Base-by-base conservation (phyloP, 2,888 invertebrate genomes). In the Drosophila multiciliata region DNA sequence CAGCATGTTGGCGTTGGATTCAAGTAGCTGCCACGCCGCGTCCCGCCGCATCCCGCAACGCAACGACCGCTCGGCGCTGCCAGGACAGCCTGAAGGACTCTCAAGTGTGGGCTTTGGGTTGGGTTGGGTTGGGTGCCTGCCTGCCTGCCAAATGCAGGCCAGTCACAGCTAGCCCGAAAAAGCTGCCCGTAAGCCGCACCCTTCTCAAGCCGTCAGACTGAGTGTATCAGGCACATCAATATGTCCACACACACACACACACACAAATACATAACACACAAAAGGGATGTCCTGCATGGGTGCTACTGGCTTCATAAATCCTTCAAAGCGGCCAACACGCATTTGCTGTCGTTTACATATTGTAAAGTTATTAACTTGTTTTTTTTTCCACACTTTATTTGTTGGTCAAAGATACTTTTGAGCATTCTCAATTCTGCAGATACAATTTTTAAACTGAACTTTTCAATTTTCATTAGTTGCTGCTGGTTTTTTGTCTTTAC, bases 191-290 rank as follows among this genome's bases (percentile, higher is more conserved):
- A 26, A 15, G 50, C 67, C 60, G 29, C 54, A 60, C 72, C 54
- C 74, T 74, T 66, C 66, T 74, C 45, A 55, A 57, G 58, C 75
- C 61, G 62, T 63, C 78, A 60, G 66, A 29, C 55, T 33, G 65
- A 75, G 76, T 75, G 77, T 70, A 70, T 75, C 74, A 65, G 73
- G 58, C 68, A 66, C 87, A 67, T 83, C 83, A 83, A 81, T 83
- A 82, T 90, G 83, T 83, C 74, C 78, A 78, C 83, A 83, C 83
- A 71, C 26, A 40, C 55, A 59, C n/a, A 83, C 83, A 71, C 26
- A 40, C 55, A 59, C 35, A 52, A 29, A 9, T 20, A 11, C 32
- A 62, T 63, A 50, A 26, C 35, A 12, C n/a, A 20, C 32, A 57
- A 20, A 29, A 38, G 26, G 20, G 29, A 42, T 68, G 72, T 73